Base-by-base conservation (phyloP, 37 sponge, comb jelly and placozoan genomes). In the Halisarca cf. caerulea region DNA sequence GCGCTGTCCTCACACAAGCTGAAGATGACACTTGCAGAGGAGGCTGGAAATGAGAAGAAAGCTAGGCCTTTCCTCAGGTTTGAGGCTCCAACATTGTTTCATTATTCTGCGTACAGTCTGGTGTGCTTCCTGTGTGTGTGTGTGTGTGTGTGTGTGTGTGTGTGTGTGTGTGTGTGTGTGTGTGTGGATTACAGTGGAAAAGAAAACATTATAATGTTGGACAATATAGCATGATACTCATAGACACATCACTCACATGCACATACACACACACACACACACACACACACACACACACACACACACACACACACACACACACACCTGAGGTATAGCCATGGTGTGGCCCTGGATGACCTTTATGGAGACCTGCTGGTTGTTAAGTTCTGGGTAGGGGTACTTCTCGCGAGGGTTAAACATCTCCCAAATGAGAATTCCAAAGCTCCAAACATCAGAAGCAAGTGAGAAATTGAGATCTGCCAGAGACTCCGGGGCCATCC, bases 381-480 rank as follows among this genome's bases (percentile, higher is more conserved):
- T 61, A 35, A 83, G 15, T 1, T 17, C 2, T 9, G 42, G 45
- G 24, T 44, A 74, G 2, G 77, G 77, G n/a, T 74, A 24, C 77
- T 74, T 74, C 45, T 40, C 77, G 2, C 23, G 9, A 14, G 86
- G 82, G 68, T 83, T 24, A 28, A 88, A 88, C 92, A 92, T 86
- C 80, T 92, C 92, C 92, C 92, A 92, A 80, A 78, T 71, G 28
- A 91, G 78, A 15, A 91, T 36, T 0, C 92, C 92, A 64, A 85
- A 91, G 78, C 88, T 88, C 92, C 92, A 92, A 55, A 92, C 92
- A 43, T 92, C 92, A 25, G 89, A 88, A 8, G 92, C 92, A 36
- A 83, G 27, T 34, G 89, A 88, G 79, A 92, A 92, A 34, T 39
- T 1, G 20, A 79, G 45, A 2, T 83, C 79, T 2, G 73, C 14